Base-by-base conservation (phyloP, 64 coral and sea anemone genomes). In the Stylophora pistillata region DNA sequence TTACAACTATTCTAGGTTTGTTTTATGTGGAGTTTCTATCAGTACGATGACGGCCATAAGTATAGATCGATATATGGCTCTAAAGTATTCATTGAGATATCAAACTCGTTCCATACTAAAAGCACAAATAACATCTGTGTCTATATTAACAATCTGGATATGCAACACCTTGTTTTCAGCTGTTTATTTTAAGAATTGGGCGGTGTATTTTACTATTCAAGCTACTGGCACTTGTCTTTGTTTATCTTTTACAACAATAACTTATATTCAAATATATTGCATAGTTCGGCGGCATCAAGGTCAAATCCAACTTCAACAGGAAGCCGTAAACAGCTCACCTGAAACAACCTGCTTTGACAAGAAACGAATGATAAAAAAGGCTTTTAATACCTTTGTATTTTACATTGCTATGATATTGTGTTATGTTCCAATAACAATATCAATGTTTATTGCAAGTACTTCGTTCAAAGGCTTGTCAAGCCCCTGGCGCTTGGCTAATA, bases 51-150 rank as follows among this genome's bases (percentile, higher is more conserved):
- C 74, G 10, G 87, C 74, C 29, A 23, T 89, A 28, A 89, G 75
- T 71, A 41, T 89, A 12, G 87, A 89, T 56, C 59, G 87, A 14
- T 89, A 69, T 54, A 63, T 89, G 2, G 87, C 75, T 71, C 52
- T 89, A 3, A 37, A 47, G 10, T 78, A 78, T 23, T 37, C 74
- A 12, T 30, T 89, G 74, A 53, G 57, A 79, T 89, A 89, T 33
- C n/a, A 84, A 10, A 9, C 33, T 53, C 0, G 21, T 29, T 17
- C 31, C 10, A 65, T 52, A 31, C 25, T 21, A 53, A 78, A 56
- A 64, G 32, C 33, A 23, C 33, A 61, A 5, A 47, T 79, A 10
- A 63, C 32, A 70, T 89, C 15, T 52, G 18, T 21, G 17, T 69
- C 62, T 1, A 65, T 89, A 56, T 21, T 28, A 13, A 17, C 16